phyloP scores from a whole-genome alignment of 2,113 vertebrate species.

The Puntigrus tetrazona region DNA sequence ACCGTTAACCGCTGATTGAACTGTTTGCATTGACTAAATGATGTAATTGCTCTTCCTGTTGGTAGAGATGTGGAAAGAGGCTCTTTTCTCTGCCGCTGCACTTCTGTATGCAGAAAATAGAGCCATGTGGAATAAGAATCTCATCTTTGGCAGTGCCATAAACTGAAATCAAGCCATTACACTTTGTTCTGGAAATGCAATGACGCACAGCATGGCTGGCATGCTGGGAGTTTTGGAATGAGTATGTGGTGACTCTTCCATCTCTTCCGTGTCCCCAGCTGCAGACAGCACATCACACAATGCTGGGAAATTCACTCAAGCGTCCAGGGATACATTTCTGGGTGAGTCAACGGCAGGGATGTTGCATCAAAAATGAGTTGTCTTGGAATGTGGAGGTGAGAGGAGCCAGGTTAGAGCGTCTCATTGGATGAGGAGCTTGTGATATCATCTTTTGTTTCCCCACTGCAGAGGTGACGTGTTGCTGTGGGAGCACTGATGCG shows the following conservation, averaged over 20 bases:
- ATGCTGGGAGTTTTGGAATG: constrained; percentile 4
- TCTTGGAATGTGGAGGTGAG: constrained; percentile 27
- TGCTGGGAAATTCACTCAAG: constrained; percentile 5
- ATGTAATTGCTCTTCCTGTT: constrained; percentile 36
- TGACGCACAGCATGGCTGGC: constrained; percentile 22
- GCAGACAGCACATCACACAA: not conserved
- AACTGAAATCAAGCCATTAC: constrained; percentile 31
- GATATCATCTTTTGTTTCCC: constrained; percentile 57
- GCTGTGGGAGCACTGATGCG: constrained; percentile 34
- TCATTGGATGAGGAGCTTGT: constrained; percentile 31
- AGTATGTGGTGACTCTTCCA: not conserved
- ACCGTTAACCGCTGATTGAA: constrained; percentile 17
- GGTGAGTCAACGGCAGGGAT: not conserved
- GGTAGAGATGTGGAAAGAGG: constrained; percentile 23
- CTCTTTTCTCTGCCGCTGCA: not conserved
- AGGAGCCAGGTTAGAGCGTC: constrained; percentile 27
- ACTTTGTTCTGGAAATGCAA: constrained; percentile 31
- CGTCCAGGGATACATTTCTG: not conserved
- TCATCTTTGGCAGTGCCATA: constrained; percentile 5
- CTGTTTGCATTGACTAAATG: not conserved
- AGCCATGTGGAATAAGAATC: constrained; percentile 35
- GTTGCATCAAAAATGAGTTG: not conserved
- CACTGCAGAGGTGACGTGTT: constrained; percentile 51
- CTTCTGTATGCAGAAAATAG: not conserved
- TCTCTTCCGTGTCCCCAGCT: constrained; percentile 11